Evolutionary conservation across 2,888 invertebrate species (phyloP).

Genomic region (Nemapogon koenigi): DNA sequence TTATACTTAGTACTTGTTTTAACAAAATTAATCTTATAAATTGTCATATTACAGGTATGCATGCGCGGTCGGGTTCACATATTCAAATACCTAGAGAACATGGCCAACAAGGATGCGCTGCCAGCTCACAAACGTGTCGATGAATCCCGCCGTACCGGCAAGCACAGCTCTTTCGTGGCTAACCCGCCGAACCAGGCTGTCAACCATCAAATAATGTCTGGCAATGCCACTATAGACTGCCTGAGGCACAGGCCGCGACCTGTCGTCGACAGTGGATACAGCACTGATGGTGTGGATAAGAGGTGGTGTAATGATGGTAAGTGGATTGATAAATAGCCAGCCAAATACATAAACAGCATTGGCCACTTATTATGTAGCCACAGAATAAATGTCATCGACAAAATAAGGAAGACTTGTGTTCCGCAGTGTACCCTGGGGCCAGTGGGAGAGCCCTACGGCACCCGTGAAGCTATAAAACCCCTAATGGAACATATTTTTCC

Average conservation of each 20-base stretch:
- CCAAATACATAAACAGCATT: too few relatives aligned
- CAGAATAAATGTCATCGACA: too few relatives aligned
- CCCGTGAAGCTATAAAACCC: too few relatives aligned
- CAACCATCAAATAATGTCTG: slow-evolving; percentile 46
- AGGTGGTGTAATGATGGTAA: slow-evolving; percentile 83
- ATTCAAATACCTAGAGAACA: slow-evolving; percentile 91
- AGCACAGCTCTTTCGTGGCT: slow-evolving; percentile 46
- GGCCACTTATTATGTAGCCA: too few relatives aligned
- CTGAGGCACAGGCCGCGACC: slow-evolving; percentile 63
- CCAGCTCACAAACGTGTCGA: slow-evolving; percentile 56
- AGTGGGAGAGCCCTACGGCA: too few relatives aligned
- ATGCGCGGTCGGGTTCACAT: slow-evolving; percentile 93
- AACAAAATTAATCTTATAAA: too few relatives aligned
- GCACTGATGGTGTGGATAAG: slow-evolving; percentile 84
- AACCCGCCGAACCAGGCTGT: slow-evolving; percentile 32
- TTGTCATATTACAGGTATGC: slow-evolving; percentile 79
- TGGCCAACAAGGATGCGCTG: slow-evolving; percentile 73
- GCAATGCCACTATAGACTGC: slow-evolving; percentile 56
- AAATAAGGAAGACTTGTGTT: too few relatives aligned
- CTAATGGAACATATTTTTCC: too few relatives aligned
- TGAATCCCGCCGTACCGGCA: slow-evolving; percentile 49
- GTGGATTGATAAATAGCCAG: too few relatives aligned
- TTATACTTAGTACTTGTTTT: too few relatives aligned
- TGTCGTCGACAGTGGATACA: slow-evolving; percentile 89
- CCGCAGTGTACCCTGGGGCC: too few relatives aligned